phyloP scores from a whole-genome alignment of 2,888 invertebrate genomes.

The Pegoplata infirma region DNA sequence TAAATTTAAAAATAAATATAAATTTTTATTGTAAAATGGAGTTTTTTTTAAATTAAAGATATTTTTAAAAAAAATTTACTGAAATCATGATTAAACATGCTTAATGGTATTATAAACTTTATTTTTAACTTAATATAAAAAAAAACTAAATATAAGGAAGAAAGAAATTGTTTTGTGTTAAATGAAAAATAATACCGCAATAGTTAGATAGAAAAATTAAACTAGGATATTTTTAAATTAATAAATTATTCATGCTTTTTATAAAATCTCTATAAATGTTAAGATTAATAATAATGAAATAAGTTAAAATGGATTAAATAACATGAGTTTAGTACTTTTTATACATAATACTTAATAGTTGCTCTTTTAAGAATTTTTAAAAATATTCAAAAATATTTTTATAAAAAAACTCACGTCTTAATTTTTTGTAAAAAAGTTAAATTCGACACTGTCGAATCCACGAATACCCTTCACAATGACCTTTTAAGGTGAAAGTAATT shows the following conservation, averaged over 20 bases:
- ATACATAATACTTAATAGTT: too few relatives aligned
- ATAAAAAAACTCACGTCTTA: too few relatives aligned
- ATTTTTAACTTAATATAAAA: background rate
- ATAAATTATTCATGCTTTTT: background rate
- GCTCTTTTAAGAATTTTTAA: too few relatives aligned
- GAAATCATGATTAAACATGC: background rate
- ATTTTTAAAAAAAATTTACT: background rate
- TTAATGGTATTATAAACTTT: background rate
- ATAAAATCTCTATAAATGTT: background rate
- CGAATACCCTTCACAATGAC: too few relatives aligned
- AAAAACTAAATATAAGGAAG: too few relatives aligned
- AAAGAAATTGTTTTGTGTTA: background rate
- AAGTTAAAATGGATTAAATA: background rate
- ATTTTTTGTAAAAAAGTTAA: too few relatives aligned
- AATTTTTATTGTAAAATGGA: background rate
- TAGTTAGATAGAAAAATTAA: background rate
- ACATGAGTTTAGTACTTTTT: background rate
- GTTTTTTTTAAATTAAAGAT: background rate
- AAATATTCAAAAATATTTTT: too few relatives aligned
- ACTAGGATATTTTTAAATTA: background rate
- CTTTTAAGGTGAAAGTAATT: too few relatives aligned
- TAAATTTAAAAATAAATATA: conserved; percentile 52
- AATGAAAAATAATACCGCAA: background rate
- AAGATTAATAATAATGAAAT: background rate
- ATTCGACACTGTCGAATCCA: too few relatives aligned